Percentiles rank a stretch among this genome's conserved stretches.
Conservation (phyloP, 2,888 invertebrate genomes). For the Netelia virgata region DNA sequence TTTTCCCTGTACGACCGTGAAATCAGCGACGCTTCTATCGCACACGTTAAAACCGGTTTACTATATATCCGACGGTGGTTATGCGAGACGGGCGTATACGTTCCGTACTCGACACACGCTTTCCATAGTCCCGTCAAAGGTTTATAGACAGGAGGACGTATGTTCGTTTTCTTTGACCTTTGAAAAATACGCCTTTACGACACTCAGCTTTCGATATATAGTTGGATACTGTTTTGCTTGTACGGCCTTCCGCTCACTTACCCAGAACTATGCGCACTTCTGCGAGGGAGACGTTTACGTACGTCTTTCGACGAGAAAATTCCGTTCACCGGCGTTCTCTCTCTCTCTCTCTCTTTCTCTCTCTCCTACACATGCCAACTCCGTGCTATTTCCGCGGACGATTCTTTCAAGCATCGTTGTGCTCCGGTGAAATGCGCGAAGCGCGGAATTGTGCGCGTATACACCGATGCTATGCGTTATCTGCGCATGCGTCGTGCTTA, state of each 20-base stretch:
- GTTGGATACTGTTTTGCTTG: not conserved
- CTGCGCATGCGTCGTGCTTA: constrained; percentile 1
- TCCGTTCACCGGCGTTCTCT: not conserved
- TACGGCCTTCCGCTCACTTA: not conserved
- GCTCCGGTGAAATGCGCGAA: constrained; percentile 50
- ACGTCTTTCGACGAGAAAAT: constrained; percentile 44
- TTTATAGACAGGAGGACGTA: constrained; percentile 1
- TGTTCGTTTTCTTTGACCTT: not conserved
- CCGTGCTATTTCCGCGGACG: constrained; percentile 57
- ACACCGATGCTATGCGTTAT: constrained; percentile 42
- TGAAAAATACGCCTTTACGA: not conserved
- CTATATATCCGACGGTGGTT: constrained; percentile 41
- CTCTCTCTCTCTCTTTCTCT: not conserved
- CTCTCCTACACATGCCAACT: not conserved
- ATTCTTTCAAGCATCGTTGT: constrained; percentile 55
- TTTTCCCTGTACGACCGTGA: constrained; percentile 71
- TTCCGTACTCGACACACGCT: constrained; percentile 9
- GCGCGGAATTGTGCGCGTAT: constrained; percentile 58
- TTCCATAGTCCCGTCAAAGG: not conserved
- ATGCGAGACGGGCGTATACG: constrained; percentile 28
- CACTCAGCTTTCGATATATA: constrained; percentile 4
- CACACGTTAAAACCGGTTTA: constrained; percentile 68
- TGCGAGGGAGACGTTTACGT: constrained; percentile 17
- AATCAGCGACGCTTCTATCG: constrained; percentile 67
- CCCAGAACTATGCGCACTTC: not conserved